Base-by-base conservation (phyloP, 2,888 invertebrate genomes). In the Hymenopus coronatus region DNA sequence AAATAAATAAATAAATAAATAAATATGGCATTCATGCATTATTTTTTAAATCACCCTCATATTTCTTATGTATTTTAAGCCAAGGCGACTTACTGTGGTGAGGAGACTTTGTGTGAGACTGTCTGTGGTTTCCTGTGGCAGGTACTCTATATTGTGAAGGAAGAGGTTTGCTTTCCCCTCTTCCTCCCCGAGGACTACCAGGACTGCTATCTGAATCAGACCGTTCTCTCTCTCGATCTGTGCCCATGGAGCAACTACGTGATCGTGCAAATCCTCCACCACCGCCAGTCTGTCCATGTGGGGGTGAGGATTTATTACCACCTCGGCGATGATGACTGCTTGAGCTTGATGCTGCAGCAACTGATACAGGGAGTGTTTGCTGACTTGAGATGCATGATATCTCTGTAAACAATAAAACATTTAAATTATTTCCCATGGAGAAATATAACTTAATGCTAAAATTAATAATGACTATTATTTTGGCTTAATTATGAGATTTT, bases 331-430 rank as follows among this genome's bases (percentile, higher is more conserved):
- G 89, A 82, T 90, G 90, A 30, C 89, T 88, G 46, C 84, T 88
- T n/a, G 89, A 87, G 33, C 86, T 86, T 30, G 86, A 86, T 40
- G 89, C 89, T 30, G 87, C 88, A 30, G 90, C 90, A 82, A 85
- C 89, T n/a, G 91, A 90, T 86, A 92, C 90, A 87, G 92, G 93
- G 88, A 93, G 91, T 28, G 92, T 92, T 90, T 92, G 92, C 90
- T 93, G 92, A 90, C 92, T 92, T 82, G 92, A 92, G 90, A 93
- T 93, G 91, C 92, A 93, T n/a, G 92, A 92, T 90, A 93, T 92
- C 92, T 93, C 93, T 92, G 9, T 84, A 84, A 30, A 84, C 25
- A 84, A 28, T 84, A 33, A 30, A 14, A 83, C 25, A 28, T 28
- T 25, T 30, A 9, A 30, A 14, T 25, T 25, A 84, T 25, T 15